Conservation (phyloP, 2,797 vertebrate species). For the Alosa sapidissima region DNA sequence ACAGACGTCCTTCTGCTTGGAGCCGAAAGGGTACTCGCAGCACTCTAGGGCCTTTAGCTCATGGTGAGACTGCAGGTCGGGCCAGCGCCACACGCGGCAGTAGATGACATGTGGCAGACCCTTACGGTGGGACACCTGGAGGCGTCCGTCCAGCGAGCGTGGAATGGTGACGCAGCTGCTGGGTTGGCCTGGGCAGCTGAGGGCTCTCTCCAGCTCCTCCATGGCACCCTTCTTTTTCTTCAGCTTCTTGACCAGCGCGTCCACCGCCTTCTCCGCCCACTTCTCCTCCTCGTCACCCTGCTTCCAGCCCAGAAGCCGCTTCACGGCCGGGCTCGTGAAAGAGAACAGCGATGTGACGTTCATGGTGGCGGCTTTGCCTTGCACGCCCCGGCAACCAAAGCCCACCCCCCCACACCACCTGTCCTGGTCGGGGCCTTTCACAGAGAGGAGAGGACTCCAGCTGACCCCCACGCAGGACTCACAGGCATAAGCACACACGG, state of each 20-base stretch:
- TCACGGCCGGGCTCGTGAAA: conserved; percentile 96
- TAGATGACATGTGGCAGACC: conserved; percentile 95
- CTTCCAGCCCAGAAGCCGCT: conserved; percentile 94
- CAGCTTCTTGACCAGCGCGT: conserved; percentile 71
- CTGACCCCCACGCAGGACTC: conserved; percentile 21
- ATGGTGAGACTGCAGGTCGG: conserved; percentile 94
- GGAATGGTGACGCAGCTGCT: conserved; percentile 97
- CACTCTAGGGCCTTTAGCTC: conserved; percentile 97
- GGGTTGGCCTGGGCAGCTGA: conserved; percentile 87
- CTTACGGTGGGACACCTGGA: conserved; percentile 95
- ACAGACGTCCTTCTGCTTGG: conserved; percentile 98
- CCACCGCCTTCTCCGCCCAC: conserved; percentile 96
- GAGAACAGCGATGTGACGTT: conserved; percentile 96
- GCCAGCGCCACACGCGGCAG: conserved; percentile 97
- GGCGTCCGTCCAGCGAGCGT: conserved; percentile 90
- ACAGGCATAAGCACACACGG: conserved; percentile 35
- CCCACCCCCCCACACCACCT: conserved; percentile 53
- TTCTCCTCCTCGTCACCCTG: conserved; percentile 98
- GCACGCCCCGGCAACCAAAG: conserved; percentile 35
- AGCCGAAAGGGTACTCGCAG: conserved; percentile 95
- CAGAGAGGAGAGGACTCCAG: conserved; percentile 38
- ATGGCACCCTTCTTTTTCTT: conserved; percentile 86
- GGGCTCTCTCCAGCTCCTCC: conserved; percentile 78
- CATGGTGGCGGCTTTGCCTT: conserved; percentile 69
- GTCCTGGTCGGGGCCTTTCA: background rate